A percentile compares a stretch with the other conserved stretches of the same genome.
These are phyloP conservation scores for Actinopyga echinites DNA, from an alignment of 53 echinoderm and acorn worm genomes.

Conservation along the genomic window DNA sequence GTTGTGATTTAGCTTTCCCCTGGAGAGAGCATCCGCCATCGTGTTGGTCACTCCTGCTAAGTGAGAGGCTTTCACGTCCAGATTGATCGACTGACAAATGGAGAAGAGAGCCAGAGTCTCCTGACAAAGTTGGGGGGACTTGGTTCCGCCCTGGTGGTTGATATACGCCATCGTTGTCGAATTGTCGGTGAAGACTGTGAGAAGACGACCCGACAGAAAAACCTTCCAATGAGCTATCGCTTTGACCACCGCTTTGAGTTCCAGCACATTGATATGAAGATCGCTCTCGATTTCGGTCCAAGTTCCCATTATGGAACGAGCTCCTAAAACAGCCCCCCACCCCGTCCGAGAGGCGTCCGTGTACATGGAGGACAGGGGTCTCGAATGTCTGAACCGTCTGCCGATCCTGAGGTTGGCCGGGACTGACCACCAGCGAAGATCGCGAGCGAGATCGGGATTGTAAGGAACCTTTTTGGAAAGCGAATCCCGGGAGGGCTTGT, in stretches of 20 bases:
- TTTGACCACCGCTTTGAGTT: too few species aligned
- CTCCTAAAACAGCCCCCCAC: too few species aligned
- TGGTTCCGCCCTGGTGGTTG: conserved; percentile 49
- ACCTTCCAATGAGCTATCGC: too few species aligned
- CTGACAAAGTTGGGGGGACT: conserved; percentile 20
- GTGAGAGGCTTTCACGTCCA: too few species aligned
- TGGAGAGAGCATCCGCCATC: conserved; percentile 39
- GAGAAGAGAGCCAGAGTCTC: conserved; percentile 11
- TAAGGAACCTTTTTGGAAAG: conserved; percentile 14
- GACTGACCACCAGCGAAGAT: conserved; percentile 17
- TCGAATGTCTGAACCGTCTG: not conserved
- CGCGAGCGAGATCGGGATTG: not conserved
- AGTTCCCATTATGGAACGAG: not conserved
- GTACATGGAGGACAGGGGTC: not conserved
- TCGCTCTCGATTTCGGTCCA: not conserved
- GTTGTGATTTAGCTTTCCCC: not conserved
- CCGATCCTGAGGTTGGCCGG: too few species aligned
- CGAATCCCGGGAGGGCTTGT: not conserved
- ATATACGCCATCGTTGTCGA: conserved; percentile 52
- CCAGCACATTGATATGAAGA: conserved; percentile 26
- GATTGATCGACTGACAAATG: not conserved
- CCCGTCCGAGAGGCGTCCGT: conserved; percentile 34
- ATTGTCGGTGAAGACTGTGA: conserved; percentile 38
- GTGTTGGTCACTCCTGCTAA: conserved; percentile 39
- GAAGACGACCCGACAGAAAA: too few species aligned